phyloP scores from a whole-genome alignment of 2,113 vertebrate genomes.

The Antigone vipio region DNA sequence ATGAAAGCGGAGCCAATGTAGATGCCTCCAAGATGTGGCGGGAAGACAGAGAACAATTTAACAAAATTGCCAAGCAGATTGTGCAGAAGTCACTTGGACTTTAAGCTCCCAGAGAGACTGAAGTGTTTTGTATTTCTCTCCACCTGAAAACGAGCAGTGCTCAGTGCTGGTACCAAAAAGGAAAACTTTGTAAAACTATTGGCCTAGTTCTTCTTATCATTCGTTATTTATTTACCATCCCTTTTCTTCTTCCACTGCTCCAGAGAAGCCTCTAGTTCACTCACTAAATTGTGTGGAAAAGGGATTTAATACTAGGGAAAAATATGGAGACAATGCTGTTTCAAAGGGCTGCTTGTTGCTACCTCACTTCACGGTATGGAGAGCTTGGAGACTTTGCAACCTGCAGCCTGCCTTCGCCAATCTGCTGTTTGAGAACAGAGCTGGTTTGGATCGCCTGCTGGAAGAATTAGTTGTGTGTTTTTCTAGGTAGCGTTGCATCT shows the following conservation, averaged over 20 bases:
- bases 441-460: neutral
- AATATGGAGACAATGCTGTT: neutral
- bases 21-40: conserved; percentile 98
- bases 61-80: conserved; percentile 89
- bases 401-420: neutral
- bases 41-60: conserved; percentile 92
- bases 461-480: neutral
- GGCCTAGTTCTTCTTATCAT: neutral
- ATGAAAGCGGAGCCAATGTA: conserved; percentile 95
- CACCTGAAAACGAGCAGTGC: neutral
- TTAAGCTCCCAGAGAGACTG: conserved; percentile 63
- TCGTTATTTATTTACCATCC: neutral
- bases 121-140: conserved; percentile 41
- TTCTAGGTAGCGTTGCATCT: neutral
- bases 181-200: conserved; percentile 24
- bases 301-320: neutral
- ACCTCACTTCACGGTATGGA: conserved; percentile 10
- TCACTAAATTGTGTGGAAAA: neutral
- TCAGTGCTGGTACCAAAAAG: conserved; percentile 60
- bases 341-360: conserved; percentile 3
- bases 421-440: neutral
- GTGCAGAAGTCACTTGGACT: conserved; percentile 94
- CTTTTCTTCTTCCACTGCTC: neutral
- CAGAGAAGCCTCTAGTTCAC: conserved; percentile 35
- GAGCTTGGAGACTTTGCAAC: neutral